These are phyloP conservation scores for Helleia helle DNA, from an alignment of 2,888 invertebrate genomes.

Conservation along the genomic window DNA sequence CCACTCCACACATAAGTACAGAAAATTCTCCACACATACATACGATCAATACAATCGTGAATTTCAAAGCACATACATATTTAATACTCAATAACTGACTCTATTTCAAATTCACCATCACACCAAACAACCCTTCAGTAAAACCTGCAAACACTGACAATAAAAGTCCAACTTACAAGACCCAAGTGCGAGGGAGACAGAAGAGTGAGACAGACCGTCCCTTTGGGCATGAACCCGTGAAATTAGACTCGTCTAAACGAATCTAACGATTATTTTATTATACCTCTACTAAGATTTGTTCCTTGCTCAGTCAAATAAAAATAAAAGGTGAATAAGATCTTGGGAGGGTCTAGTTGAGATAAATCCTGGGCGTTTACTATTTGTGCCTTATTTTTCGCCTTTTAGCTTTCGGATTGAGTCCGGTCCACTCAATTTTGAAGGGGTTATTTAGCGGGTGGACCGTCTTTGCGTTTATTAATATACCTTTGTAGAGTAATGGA, in stretches of 20 bases:
- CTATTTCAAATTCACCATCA: too few species aligned
- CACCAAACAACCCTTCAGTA: constrained; percentile 20
- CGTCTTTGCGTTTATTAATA: too few species aligned
- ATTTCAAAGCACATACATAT: too few species aligned
- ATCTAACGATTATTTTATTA: constrained; percentile 75
- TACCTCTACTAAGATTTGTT: constrained; percentile 74
- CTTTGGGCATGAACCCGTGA: constrained; percentile 70
- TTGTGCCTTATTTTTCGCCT: constrained; percentile 61
- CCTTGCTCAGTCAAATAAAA: constrained; percentile 74
- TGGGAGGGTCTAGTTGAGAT: constrained; percentile 63
- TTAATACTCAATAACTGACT: too few species aligned
- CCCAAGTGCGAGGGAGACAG: not conserved
- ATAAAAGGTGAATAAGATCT: constrained; percentile 71
- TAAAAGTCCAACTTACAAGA: constrained; percentile 24
- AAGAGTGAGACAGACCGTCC: constrained; percentile 42
- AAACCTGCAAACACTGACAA: constrained; percentile 56
- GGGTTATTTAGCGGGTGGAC: constrained; percentile 1
- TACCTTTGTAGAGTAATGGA: too few species aligned
- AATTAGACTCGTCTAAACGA: constrained; percentile 73
- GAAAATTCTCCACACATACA: too few species aligned
- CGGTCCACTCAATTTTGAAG: constrained; percentile 18
- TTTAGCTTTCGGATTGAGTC: constrained; percentile 43
- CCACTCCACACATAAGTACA: too few species aligned
- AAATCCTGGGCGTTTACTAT: constrained; percentile 62
- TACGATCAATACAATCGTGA: too few species aligned